Evolutionary conservation across 2,888 invertebrate genomes (phyloP).

Genomic region (Hecatera dysodea): DNA sequence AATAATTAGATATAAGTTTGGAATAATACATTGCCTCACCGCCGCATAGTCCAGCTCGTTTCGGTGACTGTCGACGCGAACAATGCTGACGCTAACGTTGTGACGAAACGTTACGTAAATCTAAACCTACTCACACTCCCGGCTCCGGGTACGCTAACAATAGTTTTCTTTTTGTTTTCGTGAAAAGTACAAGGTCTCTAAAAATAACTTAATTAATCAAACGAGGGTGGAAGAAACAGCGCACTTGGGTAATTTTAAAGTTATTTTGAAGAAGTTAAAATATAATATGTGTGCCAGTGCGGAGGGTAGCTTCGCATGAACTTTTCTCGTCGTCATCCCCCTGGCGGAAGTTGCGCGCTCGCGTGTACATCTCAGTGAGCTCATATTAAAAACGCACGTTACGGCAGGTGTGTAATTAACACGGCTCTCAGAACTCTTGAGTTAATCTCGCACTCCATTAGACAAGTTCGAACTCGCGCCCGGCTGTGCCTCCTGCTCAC

Average conservation of each 20-base stretch:
- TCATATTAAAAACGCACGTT: slow-evolving; percentile 62
- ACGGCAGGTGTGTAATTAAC: slow-evolving; percentile 61
- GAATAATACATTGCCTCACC: slow-evolving; percentile 58
- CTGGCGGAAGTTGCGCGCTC: slow-evolving; percentile 41
- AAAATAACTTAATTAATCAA: slow-evolving; percentile 28
- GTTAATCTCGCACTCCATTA: slow-evolving; percentile 74
- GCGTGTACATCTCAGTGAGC: slow-evolving; percentile 35
- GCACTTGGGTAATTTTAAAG: slow-evolving; percentile 3
- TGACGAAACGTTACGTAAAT: slow-evolving; percentile 26
- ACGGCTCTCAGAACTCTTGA: slow-evolving; percentile 49
- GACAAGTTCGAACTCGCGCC: slow-evolving; percentile 63
- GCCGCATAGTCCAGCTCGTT: slow-evolving; percentile 46
- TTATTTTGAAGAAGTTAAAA: slow-evolving; percentile 19
- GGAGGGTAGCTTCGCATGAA: slow-evolving; percentile 26
- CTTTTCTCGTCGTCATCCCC: slow-evolving; percentile 50
- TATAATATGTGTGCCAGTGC: background rate
- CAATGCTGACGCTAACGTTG: slow-evolving; percentile 46
- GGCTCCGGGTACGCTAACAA: background rate
- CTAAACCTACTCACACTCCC: slow-evolving; percentile 6
- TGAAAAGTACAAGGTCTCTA: slow-evolving; percentile 16
- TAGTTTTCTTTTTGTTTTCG: background rate
- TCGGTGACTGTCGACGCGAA: slow-evolving; percentile 26
- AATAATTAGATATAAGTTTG: slow-evolving; percentile 53
- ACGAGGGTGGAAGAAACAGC: slow-evolving; percentile 18
- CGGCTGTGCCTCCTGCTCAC: background rate